These are phyloP conservation scores for Tenthredo amoena DNA, from an alignment of 2,888 invertebrate species.

Conservation along the genomic window DNA sequence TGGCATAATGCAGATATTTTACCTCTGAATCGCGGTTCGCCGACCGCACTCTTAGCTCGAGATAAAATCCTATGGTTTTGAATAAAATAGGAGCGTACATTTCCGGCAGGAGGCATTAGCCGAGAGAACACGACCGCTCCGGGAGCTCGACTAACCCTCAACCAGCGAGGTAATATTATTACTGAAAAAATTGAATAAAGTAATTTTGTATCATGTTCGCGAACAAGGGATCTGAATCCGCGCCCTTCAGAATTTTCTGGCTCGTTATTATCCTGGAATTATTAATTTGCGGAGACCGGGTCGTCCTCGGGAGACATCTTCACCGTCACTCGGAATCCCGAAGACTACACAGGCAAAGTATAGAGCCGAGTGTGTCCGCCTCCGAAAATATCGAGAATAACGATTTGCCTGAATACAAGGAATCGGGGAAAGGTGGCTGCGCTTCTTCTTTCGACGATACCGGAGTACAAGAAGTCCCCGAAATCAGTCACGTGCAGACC, in stretches of 20 bases:
- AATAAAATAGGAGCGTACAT: neutral
- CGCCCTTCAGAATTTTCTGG: neutral
- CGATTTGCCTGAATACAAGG: neutral
- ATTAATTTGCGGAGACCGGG: neutral
- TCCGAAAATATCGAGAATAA: neutral
- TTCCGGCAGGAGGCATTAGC: neutral
- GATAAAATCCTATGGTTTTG: neutral
- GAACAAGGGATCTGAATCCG: neutral
- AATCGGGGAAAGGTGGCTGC: too few relatives aligned
- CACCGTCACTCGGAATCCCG: neutral
- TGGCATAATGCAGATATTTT: neutral
- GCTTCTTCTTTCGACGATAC: neutral
- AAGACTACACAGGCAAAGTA: neutral
- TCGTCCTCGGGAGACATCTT: constrained; percentile 3
- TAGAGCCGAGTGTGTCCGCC: neutral
- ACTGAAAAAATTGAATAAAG: too few relatives aligned
- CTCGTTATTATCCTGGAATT: neutral
- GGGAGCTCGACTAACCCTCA: neutral
- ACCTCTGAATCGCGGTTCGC: neutral
- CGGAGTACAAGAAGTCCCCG: neutral
- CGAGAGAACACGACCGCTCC: neutral
- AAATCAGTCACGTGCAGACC: neutral
- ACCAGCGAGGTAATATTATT: neutral
- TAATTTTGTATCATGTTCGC: neutral
- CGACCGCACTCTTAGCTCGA: neutral